Base-by-base conservation (phyloP, 2,113 vertebrate genomes). In the Tupaia tana region DNA sequence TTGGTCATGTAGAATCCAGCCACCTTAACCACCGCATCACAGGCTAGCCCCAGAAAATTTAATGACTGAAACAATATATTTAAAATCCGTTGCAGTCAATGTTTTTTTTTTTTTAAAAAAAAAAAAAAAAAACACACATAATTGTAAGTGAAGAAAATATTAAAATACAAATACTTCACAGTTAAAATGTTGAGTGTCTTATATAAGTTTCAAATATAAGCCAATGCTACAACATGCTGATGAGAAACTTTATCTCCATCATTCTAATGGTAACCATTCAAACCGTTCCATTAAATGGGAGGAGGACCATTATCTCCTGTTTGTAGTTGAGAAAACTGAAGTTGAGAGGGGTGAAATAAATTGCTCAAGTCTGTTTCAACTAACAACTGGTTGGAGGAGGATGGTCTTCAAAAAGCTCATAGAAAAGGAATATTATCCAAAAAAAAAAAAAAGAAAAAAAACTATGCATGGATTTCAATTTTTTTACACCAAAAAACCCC, bases 81-180 rank as follows among this genome's bases (percentile, higher is more conserved):
- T 73, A 15, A 34, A 83, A 14, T 77, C 18, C 20, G 75, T 71
- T 43, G 58, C 80, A 91, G 14, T 80, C 94, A 79, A 78, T 69
- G 96, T 75, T 96, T 95, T 82, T 43, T 43, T 43, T 56, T 86
- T 18, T 81, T 77, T 29, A 29, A 81, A 90, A 67, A n/a, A n/a
- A n/a, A n/a, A n/a, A n/a, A n/a, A n/a, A n/a, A n/a, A n/a, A n/a
- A n/a, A n/a, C n/a, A 88, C 86, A 86, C 27, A 77, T 29, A 59
- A 63, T 22, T 93, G 9, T 63, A 86, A 80, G 25, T 15, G 34
- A 69, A 63, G 71, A 85, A 83, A 92, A 75, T 59, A 95, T 52
- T 86, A 89, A 73, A 66, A 82, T n/a, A 70, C 25, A 63, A 85
- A 73, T 54, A 24, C 15, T 92, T 77, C 64, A 88, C 25, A 92